Conservation (phyloP, 1,140 invertebrate genomes). For the Ericerus pela region DNA sequence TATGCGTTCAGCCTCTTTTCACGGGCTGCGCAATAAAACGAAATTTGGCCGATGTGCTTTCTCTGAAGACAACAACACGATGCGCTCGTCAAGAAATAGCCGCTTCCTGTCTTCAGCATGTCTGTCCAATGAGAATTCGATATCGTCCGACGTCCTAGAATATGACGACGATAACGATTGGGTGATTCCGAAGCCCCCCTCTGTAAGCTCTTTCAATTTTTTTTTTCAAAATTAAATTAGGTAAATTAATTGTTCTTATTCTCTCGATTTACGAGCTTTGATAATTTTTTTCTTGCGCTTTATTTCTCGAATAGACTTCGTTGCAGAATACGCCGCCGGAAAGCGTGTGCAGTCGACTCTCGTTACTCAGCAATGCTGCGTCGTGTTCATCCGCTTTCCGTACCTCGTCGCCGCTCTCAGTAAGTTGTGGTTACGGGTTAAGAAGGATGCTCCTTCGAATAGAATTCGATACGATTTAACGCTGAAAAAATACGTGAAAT, state of each 20-base stretch:
- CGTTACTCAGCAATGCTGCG: neutral
- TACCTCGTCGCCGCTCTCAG: neutral
- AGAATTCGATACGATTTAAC: too few relatives aligned
- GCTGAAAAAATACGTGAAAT: too few relatives aligned
- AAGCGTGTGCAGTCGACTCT: neutral
- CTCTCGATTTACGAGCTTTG: too few relatives aligned
- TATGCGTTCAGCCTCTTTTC: neutral
- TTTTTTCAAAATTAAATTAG: neutral
- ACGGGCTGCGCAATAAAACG: conserved; percentile 2
- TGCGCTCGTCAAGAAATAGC: too few relatives aligned
- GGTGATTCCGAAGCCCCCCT: neutral
- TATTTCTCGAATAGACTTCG: neutral
- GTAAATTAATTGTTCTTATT: too few relatives aligned
- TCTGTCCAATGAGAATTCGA: too few relatives aligned
- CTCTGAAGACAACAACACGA: too few relatives aligned
- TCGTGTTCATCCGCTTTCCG: neutral
- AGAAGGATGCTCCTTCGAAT: too few relatives aligned
- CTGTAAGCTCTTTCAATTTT: neutral
- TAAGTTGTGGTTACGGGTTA: neutral
- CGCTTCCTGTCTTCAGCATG: too few relatives aligned
- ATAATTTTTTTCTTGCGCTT: too few relatives aligned
- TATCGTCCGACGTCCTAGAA: too few relatives aligned
- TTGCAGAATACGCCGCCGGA: conserved; percentile 1
- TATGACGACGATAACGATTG: conserved; percentile 1
- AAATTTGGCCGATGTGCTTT: too few relatives aligned